Percentiles rank a stretch among this genome's conserved stretches.
These are phyloP conservation scores for Virgularia gustaviana DNA, from an alignment of 92 coral and sea anemone species.

Conservation along the genomic window DNA sequence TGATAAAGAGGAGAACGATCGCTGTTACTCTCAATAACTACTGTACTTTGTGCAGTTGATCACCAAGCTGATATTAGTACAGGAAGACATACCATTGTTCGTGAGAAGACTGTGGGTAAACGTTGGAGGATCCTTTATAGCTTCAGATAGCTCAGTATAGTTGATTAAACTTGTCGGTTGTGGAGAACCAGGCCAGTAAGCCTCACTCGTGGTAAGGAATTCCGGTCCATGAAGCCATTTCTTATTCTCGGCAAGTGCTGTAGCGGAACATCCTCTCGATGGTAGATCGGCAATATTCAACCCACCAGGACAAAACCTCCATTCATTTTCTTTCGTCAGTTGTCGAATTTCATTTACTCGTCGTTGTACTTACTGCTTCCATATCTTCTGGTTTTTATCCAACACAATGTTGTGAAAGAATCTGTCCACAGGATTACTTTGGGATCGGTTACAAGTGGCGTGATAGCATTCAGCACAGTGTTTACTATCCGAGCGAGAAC, in stretches of 20 bases:
- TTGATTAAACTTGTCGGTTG: not conserved
- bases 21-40: not conserved
- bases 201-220: not conserved
- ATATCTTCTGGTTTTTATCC: conserved; percentile 1
- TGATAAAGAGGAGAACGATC: not conserved
- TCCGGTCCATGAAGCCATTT: not conserved
- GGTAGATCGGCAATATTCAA: not conserved
- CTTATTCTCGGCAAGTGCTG: not conserved
- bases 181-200: not conserved
- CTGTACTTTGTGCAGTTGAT: not conserved
- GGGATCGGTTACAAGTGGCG: not conserved
- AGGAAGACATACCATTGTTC: not conserved
- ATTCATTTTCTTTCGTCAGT: not conserved
- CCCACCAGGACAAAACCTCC: no score
- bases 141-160: not conserved
- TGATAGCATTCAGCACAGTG: not conserved
- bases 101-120: not conserved
- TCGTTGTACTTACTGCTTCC: not conserved
- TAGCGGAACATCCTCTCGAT: not conserved
- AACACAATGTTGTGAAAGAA: conserved; percentile 7
- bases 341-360: not conserved
- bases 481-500: not conserved
- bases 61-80: not conserved
- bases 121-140: not conserved
- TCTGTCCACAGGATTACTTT: conserved; percentile 9